Evolutionary conservation across 2,888 invertebrate species (phyloP).

Genomic region (Eugnorisma glareosa): DNA sequence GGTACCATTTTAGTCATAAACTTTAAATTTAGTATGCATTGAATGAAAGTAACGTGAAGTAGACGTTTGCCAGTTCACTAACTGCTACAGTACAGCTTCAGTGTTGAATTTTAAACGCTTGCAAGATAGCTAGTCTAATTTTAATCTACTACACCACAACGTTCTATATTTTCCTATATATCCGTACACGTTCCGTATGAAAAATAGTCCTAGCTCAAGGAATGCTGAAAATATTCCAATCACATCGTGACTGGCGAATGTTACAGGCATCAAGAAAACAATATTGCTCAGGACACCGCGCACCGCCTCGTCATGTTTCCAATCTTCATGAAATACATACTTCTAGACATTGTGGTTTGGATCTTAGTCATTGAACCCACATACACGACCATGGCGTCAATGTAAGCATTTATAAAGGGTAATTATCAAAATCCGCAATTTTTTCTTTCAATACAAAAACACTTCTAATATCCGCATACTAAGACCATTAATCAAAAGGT

Average conservation of each 20-base stretch:
- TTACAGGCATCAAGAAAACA: slow-evolving; percentile 28
- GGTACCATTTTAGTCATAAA: neutral
- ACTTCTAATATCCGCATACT: slow-evolving; percentile 16
- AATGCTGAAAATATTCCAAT: slow-evolving; percentile 30
- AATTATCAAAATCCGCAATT: slow-evolving; percentile 2
- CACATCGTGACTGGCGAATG: slow-evolving; percentile 30
- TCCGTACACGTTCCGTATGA: neutral
- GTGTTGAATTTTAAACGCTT: neutral
- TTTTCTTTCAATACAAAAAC: slow-evolving; percentile 3
- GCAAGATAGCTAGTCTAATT: neutral
- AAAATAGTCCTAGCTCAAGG: slow-evolving; percentile 1
- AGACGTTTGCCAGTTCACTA: neutral
- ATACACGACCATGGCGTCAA: neutral
- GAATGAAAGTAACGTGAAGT: neutral
- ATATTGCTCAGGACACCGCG: slow-evolving; percentile 28
- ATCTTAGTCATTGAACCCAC: slow-evolving; percentile 11
- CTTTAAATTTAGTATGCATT: neutral
- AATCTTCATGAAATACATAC: slow-evolving; percentile 46
- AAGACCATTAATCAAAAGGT: slow-evolving; percentile 46
- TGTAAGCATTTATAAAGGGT: slow-evolving; percentile 5
- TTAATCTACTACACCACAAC: neutral
- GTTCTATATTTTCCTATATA: neutral
- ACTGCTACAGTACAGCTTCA: neutral
- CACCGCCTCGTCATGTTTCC: slow-evolving; percentile 45
- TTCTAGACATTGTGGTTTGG: slow-evolving; percentile 1